Conservation (phyloP, 2,797 vertebrate species). For the Trichosurus vulpecula region DNA sequence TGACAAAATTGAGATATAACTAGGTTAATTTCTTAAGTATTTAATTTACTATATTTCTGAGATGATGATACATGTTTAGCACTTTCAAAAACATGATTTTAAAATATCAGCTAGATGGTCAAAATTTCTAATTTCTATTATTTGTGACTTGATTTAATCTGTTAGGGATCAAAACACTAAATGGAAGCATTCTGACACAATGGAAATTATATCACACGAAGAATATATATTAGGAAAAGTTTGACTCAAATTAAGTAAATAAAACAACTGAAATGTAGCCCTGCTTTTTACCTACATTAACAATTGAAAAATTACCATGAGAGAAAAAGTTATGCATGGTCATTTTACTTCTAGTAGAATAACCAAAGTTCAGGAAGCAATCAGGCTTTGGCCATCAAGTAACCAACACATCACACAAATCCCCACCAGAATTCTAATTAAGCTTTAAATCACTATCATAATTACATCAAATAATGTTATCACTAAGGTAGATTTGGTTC, state of each 20-base stretch:
- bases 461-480: constrained; percentile 15
- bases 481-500: not conserved
- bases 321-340: constrained; percentile 4
- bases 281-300: constrained; percentile 2
- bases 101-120: constrained; percentile 1
- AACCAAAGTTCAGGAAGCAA: not conserved
- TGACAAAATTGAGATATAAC: not conserved
- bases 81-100: not conserved
- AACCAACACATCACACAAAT: not conserved
- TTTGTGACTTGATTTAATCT: not conserved
- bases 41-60: not conserved
- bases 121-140: not conserved
- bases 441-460: constrained; percentile 19
- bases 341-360: not conserved
- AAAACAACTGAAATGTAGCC: not conserved
- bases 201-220: not conserved
- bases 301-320: constrained; percentile 16
- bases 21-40: not conserved
- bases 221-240: not conserved
- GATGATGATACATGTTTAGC: not conserved
- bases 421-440: not conserved
- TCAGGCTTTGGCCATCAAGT: not conserved
- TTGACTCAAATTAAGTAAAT: not conserved
- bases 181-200: not conserved
- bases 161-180: constrained; percentile 31